phyloP scores from a whole-genome alignment of 2,113 vertebrate genomes.

The Myotis yumanensis region DNA sequence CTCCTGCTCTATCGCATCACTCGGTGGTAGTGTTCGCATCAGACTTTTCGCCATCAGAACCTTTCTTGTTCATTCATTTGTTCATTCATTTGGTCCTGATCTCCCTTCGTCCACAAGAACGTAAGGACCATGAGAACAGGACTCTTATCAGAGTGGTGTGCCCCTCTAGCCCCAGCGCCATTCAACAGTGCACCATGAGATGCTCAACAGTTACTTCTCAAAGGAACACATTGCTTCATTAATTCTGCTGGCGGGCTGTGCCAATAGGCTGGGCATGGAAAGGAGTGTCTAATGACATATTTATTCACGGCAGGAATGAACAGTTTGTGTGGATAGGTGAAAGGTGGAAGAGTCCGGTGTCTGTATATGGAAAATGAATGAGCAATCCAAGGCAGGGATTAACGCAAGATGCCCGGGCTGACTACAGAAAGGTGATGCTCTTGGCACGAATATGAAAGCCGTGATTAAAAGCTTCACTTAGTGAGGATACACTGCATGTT shows the following conservation, averaged over 20 bases:
- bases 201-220: not conserved
- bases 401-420: not conserved
- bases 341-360: not conserved
- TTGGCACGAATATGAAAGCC: not conserved
- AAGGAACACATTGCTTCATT: not conserved
- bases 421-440: not conserved
- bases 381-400: not conserved
- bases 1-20: accelerated
- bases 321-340: not conserved
- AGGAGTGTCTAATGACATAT: not conserved
- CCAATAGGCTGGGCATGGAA: not conserved
- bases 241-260: not conserved
- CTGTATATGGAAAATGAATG: not conserved
- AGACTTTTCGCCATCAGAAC: not conserved
- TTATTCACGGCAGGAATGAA: not conserved
- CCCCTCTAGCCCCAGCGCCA: not conserved
- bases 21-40: not conserved
- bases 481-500: not conserved
- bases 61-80: not conserved
- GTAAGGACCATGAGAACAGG: not conserved
- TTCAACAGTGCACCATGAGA: not conserved
- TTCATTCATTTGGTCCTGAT: not conserved
- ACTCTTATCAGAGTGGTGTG: not conserved
- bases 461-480: not conserved
- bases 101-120: not conserved